Base-by-base conservation (phyloP, 2,797 vertebrate genomes). In the Emys orbicularis region DNA sequence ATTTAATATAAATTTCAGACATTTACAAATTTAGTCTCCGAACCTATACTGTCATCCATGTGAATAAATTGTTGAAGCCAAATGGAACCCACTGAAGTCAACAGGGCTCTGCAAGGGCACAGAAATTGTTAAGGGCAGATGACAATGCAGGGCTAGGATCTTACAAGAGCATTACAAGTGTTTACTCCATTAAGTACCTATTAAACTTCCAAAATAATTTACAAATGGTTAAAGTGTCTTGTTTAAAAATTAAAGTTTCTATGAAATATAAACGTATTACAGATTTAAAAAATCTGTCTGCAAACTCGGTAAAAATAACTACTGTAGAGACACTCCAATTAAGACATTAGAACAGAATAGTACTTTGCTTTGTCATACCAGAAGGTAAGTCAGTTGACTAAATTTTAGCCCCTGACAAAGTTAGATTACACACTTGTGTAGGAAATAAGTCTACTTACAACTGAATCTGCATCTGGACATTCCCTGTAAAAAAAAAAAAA, bases 391-490 rank as follows among this genome's bases (percentile, higher is more conserved):
- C 74, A 89, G 53, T 3, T 90, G 44, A 91, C 81, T 19, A 92
- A 59, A 77, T 12, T 84, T 68, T 84, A 81, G n/a, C 23, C 61
- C 72, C 87, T 89, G 8, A 90, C 52, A 95, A 89, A 87, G 52
- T 84, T 89, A 83, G 37, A 41, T 90, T 56, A 85, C 41, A 44
- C 18, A 65, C 84, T 87, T 92, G 21, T 85, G 93, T 90, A 90
- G 47, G 83, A 97, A 89, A 92, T 91, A 96, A 95, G 83, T 95
- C 54, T 98, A 99, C 99, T 99, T 98, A 99, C 99, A 98, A 99
- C 98, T 96, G 99, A 98, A 98, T 99, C 99, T 57, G 99, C 98
- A 98, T 99, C 99, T 95, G 99, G 99, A 12, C 99, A 99, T 97
- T 99, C 99, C 97, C 99, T 99, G 96, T 90, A 96, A 96, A 96